These are phyloP conservation scores for Mimas tiliae DNA, from an alignment of 2,888 invertebrate genomes.

Conservation along the genomic window DNA sequence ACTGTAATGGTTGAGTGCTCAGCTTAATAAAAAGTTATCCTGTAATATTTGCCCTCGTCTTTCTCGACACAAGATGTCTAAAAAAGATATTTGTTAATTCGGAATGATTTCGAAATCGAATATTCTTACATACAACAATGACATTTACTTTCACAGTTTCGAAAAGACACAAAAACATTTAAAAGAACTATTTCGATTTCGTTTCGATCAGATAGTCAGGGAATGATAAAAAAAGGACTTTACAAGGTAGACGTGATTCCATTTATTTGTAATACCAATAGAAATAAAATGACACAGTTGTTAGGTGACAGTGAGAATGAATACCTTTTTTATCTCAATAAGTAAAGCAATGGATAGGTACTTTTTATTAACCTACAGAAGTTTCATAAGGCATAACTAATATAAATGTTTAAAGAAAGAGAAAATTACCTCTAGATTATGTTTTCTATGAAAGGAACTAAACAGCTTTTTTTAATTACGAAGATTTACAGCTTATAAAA, in stretches of 20 bases:
- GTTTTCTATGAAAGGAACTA: no score
- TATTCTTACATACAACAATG: slow-evolving; percentile 45
- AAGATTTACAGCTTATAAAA: no score
- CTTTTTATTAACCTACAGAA: slow-evolving; percentile 42
- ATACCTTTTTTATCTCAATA: slow-evolving; percentile 44
- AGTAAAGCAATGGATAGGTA: slow-evolving; percentile 40
- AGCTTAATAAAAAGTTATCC: slow-evolving; percentile 72
- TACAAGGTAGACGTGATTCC: slow-evolving; percentile 55
- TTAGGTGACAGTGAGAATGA: slow-evolving; percentile 45
- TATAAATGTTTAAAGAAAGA: background rate
- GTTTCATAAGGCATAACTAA: slow-evolving; percentile 40
- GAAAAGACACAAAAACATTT: slow-evolving; percentile 54
- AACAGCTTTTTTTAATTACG: no score
- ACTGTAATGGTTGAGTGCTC: slow-evolving; percentile 80
- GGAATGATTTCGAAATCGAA: slow-evolving; percentile 24
- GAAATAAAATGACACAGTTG: slow-evolving; percentile 47
- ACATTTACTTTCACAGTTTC: slow-evolving; percentile 58
- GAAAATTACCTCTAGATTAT: background rate
- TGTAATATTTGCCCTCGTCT: slow-evolving; percentile 60
- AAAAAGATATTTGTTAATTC: slow-evolving; percentile 21
- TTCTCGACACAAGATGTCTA: slow-evolving; percentile 32
- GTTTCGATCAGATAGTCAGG: slow-evolving; percentile 60
- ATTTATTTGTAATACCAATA: slow-evolving; percentile 57
- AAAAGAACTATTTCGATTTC: slow-evolving; percentile 57
- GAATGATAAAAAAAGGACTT: slow-evolving; percentile 64